phyloP scores from a whole-genome alignment of 1,140 invertebrate species.

The Orius insidiosus region DNA sequence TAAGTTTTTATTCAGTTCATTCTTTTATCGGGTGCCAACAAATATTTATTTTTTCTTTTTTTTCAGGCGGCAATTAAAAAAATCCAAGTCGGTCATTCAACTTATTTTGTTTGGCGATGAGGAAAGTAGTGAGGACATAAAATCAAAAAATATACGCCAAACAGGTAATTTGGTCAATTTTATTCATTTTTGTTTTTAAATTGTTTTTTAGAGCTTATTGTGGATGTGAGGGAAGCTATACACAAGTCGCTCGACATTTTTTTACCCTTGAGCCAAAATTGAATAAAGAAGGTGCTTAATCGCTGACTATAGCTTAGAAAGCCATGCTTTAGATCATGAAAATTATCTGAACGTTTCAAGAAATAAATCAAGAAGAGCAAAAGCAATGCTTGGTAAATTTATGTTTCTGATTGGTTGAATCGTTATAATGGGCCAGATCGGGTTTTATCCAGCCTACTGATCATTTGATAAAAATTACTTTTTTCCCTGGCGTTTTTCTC shows the following conservation, averaged over 20 bases:
- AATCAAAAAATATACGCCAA: slow-evolving; percentile 94
- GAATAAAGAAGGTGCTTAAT: slow-evolving; percentile 51
- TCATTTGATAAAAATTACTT: slow-evolving; percentile 12
- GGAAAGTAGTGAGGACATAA: slow-evolving; percentile 59
- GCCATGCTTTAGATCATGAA: slow-evolving; percentile 84
- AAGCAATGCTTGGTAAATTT: slow-evolving; percentile 63
- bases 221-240: slow-evolving; percentile 93
- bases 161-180: slow-evolving; percentile 33
- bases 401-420: too few relatives aligned
- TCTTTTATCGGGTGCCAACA: not conserved
- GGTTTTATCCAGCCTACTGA: slow-evolving; percentile 5
- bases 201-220: slow-evolving; percentile 58
- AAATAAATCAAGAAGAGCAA: slow-evolving; percentile 74
- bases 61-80: slow-evolving; percentile 66
- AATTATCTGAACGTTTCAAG: slow-evolving; percentile 82
- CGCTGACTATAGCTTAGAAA: slow-evolving; percentile 90
- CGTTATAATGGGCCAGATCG: too few relatives aligned
- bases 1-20: too few relatives aligned
- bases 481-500: slow-evolving; percentile 5
- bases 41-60: not conserved
- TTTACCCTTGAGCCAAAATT: slow-evolving; percentile 59
- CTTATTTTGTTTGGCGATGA: slow-evolving; percentile 69
- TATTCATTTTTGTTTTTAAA: not conserved
- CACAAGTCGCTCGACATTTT: slow-evolving; percentile 79
- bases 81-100: slow-evolving; percentile 79